Percentiles rank a stretch among this genome's conserved stretches.
phyloP scores from a whole-genome alignment of 2,888 invertebrate genomes.

The Acronicta psi region DNA sequence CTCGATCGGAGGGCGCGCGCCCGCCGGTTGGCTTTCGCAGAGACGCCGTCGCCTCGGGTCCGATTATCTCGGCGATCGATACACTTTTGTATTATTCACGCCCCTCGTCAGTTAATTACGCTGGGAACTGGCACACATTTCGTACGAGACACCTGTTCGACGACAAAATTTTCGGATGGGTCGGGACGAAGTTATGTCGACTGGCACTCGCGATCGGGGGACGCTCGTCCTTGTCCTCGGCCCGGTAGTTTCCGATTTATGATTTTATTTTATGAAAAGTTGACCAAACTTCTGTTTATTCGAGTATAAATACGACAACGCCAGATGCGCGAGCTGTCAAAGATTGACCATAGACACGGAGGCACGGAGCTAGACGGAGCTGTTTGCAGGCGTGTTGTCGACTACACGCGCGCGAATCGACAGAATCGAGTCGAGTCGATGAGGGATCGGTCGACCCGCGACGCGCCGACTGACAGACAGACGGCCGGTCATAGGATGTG shows the following conservation, averaged over 20 bases:
- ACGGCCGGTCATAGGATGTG: conserved; percentile 91
- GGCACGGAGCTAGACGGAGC: conserved; percentile 76
- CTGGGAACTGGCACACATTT: conserved; percentile 89
- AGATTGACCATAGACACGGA: conserved; percentile 82
- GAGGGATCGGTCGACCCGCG: conserved; percentile 68
- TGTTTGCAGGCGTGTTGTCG: conserved; percentile 75
- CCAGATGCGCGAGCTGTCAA: conserved; percentile 85
- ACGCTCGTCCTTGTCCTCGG: conserved; percentile 34
- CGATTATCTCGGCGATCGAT: conserved; percentile 76
- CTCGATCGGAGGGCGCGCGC: conserved; percentile 24
- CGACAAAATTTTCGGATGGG: conserved; percentile 91
- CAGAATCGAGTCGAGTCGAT: conserved; percentile 62
- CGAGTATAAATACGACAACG: conserved; percentile 81
- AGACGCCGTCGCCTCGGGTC: conserved; percentile 42
- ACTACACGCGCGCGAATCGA: conserved; percentile 74
- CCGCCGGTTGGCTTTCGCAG: conserved; percentile 17
- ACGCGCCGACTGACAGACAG: conserved; percentile 77
- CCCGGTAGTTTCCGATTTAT: conserved; percentile 29
- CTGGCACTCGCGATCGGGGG: conserved; percentile 23
- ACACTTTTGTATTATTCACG: conserved; percentile 86
- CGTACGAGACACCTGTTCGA: conserved; percentile 94
- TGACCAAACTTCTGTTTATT: conserved; percentile 78
- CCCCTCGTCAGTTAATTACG: conserved; percentile 85
- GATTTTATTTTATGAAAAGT: conserved; percentile 58
- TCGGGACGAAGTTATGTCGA: conserved; percentile 77